Percentiles rank a stretch among this genome's conserved stretches.
phyloP scores from a whole-genome alignment of 2,113 vertebrate genomes.

The Perca flavescens region DNA sequence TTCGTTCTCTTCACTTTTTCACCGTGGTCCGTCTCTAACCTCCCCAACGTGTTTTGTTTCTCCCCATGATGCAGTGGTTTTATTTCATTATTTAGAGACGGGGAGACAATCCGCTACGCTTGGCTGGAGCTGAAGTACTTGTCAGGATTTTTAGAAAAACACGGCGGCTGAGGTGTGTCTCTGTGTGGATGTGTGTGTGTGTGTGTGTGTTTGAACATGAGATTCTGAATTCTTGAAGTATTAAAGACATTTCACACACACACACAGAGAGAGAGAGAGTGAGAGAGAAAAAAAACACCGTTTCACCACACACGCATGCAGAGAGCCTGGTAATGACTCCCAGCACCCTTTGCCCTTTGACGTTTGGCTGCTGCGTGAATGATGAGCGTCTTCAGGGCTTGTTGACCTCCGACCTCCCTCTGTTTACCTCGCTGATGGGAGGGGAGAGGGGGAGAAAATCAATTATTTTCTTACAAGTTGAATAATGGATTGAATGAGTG shows the following conservation, averaged over 20 bases:
- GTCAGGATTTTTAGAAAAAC: constrained; percentile 60
- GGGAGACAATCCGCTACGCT: constrained; percentile 59
- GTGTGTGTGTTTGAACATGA: neutral
- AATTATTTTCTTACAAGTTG: constrained; percentile 41
- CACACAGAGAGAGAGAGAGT: no score
- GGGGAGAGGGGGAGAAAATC: constrained; percentile 30
- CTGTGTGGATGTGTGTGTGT: no score
- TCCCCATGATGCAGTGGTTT: constrained; percentile 17
- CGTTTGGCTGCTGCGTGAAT: constrained; percentile 69
- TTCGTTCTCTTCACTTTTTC: constrained; percentile 28
- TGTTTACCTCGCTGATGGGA: constrained; percentile 67
- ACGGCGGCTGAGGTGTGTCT: constrained; percentile 26
- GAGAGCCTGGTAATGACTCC: constrained; percentile 62
- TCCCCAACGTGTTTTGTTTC: constrained; percentile 29
- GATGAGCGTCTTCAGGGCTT: constrained; percentile 73
- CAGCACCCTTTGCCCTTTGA: constrained; percentile 66
- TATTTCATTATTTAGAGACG: constrained; percentile 77
- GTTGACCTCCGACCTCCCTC: constrained; percentile 67
- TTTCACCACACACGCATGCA: constrained; percentile 3
- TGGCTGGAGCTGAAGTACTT: constrained; percentile 49
- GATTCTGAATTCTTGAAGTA: constrained; percentile 31
- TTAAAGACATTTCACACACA: constrained; percentile 21
- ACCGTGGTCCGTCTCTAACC: constrained; percentile 12
- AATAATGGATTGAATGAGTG: constrained; percentile 56
- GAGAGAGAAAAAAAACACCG: neutral